These are phyloP conservation scores for Panthera tigris DNA, from an alignment of 2,113 vertebrate genomes.

Conservation along the genomic window DNA sequence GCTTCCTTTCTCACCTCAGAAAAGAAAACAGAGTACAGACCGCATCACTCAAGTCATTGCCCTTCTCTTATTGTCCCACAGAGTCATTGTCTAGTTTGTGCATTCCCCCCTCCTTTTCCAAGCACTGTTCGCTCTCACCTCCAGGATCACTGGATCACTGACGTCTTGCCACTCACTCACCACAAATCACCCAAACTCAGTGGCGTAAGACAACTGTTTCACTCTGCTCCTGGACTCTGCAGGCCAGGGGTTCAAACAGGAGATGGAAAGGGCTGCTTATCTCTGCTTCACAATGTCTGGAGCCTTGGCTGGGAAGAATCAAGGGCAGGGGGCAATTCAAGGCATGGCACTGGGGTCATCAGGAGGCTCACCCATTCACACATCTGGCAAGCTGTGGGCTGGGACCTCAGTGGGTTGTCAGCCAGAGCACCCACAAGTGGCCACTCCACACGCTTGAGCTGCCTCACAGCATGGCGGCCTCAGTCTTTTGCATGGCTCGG, in stretches of 20 bases:
- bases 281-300: background rate
- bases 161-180: background rate
- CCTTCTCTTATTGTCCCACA: background rate
- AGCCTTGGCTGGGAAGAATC: background rate
- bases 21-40: background rate
- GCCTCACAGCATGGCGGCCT: background rate
- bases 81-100: background rate
- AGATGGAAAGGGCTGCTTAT: background rate
- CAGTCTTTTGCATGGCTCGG: background rate
- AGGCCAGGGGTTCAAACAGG: background rate
- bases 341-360: rapidly evolving
- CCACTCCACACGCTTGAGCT: background rate
- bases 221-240: background rate
- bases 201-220: background rate
- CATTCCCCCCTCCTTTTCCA: background rate
- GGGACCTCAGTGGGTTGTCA: background rate
- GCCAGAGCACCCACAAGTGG: too few species aligned
- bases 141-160: rapidly evolving
- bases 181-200: background rate
- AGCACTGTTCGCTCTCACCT: rapidly evolving
- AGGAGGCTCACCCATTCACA: background rate
- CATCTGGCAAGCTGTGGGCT: background rate
- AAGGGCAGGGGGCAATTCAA: background rate
- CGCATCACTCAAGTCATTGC: background rate
- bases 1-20: background rate